Conservation (phyloP, 2,888 invertebrate species). For the Latrodectus elegans region DNA sequence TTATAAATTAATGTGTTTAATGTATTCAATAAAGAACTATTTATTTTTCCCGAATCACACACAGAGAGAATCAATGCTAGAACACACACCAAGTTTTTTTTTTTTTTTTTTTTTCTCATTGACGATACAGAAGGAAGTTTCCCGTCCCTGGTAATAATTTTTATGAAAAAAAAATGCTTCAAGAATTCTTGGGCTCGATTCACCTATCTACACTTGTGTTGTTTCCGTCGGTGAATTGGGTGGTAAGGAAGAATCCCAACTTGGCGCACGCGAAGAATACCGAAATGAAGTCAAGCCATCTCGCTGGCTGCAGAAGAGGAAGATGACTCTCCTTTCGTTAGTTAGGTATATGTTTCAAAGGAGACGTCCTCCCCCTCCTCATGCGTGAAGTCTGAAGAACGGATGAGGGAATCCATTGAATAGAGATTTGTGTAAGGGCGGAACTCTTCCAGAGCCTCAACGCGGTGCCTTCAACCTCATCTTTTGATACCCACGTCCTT, state of each 20-base stretch:
- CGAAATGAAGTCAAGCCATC: neutral
- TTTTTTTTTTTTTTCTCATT: too few relatives aligned
- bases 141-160: too few relatives aligned
- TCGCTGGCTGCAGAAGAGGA: neutral
- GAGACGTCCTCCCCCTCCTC: conserved; percentile 26
- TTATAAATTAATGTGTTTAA: too few relatives aligned
- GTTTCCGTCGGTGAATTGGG: neutral
- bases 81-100: too few relatives aligned
- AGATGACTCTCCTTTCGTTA: conserved; percentile 6
- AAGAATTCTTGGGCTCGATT: neutral
- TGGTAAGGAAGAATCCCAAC: conserved; percentile 16
- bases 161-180: too few relatives aligned
- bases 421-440: conserved; percentile 40
- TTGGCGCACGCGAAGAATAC: conserved; percentile 18
- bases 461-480: neutral
- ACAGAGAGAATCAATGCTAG: too few relatives aligned
- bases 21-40: too few relatives aligned
- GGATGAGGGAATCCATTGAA: conserved; percentile 60
- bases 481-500: neutral
- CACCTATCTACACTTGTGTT: conserved; percentile 5
- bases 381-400: conserved; percentile 48
- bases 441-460: neutral
- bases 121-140: too few relatives aligned
- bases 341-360: conserved; percentile 32
- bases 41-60: too few relatives aligned